These are phyloP conservation scores for Aelia acuminata DNA, from an alignment of 2,888 invertebrate species.

Conservation along the genomic window DNA sequence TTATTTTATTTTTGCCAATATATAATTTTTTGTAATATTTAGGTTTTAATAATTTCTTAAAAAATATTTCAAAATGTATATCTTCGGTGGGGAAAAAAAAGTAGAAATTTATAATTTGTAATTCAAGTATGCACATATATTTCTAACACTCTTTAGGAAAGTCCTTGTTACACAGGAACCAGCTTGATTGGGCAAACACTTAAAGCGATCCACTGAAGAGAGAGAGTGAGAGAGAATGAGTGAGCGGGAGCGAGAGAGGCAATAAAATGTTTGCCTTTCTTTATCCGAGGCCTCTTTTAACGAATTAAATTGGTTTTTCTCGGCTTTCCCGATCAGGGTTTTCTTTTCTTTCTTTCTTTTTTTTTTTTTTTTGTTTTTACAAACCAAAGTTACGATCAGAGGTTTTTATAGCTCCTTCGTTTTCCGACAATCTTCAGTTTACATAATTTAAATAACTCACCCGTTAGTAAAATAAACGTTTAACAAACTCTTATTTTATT, in stretches of 20 bases:
- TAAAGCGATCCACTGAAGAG: background rate
- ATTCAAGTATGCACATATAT: background rate
- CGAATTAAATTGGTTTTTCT: constrained; percentile 54
- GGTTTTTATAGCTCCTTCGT: background rate
- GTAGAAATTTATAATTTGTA: background rate
- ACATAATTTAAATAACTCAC: background rate
- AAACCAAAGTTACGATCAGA: constrained; percentile 36
- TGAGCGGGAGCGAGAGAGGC: background rate
- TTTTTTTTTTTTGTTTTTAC: background rate
- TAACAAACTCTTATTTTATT: background rate
- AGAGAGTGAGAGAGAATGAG: background rate
- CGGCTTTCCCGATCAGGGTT: constrained; percentile 16
- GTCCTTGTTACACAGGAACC: constrained; percentile 4
- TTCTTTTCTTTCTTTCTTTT: background rate
- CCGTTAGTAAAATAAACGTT: background rate
- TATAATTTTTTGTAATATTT: too few relatives aligned
- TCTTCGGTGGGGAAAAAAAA: too few relatives aligned
- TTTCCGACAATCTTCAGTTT: background rate
- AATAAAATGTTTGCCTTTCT: constrained; percentile 41
- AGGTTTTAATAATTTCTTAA: too few relatives aligned
- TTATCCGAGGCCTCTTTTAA: constrained; percentile 34
- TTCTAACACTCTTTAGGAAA: background rate
- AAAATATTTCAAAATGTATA: too few relatives aligned
- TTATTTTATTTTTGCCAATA: too few relatives aligned
- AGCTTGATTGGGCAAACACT: constrained; percentile 18